A percentile compares a stretch with the other conserved stretches of the same genome.
Evolutionary conservation across 92 coral and sea anemone species (phyloP).

Genomic region (Montipora capitata): DNA sequence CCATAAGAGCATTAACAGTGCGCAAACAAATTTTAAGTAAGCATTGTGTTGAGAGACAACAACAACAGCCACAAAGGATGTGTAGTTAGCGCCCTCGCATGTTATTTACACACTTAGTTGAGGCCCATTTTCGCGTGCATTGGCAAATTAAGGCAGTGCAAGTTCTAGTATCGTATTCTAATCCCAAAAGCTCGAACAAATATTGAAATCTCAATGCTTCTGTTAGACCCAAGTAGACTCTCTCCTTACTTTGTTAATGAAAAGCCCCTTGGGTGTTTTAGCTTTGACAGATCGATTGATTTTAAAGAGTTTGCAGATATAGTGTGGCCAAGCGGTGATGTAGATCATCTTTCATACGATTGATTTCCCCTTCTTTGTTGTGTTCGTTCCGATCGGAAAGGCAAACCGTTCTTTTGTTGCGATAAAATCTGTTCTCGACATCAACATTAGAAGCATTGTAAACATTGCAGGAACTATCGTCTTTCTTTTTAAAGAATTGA

Average conservation of each 20-base stretch:
- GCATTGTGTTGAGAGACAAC: neutral
- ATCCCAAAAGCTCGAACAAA: neutral
- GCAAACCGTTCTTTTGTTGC: neutral
- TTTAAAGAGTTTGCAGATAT: neutral
- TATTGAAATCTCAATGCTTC: neutral
- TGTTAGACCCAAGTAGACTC: neutral
- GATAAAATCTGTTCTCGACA: neutral
- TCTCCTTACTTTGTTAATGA: neutral
- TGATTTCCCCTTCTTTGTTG: neutral
- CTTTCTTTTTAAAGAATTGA: neutral
- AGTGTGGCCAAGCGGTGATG: neutral
- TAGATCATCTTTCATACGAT: neutral
- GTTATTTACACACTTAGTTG: neutral
- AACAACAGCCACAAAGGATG: neutral
- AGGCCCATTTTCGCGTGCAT: neutral
- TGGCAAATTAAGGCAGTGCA: neutral
- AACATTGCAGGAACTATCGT: neutral
- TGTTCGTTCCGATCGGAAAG: neutral
- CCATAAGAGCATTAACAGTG: neutral
- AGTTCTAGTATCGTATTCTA: neutral
- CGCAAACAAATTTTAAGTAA: constrained; percentile 17
- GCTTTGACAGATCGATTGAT: constrained; percentile 22
- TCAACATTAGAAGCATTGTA: neutral
- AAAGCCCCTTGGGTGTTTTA: constrained; percentile 7
- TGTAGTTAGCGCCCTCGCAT: neutral